These are phyloP conservation scores for Dendrocopos noguchii DNA, from an alignment of 2,113 vertebrate genomes.

Conservation along the genomic window DNA sequence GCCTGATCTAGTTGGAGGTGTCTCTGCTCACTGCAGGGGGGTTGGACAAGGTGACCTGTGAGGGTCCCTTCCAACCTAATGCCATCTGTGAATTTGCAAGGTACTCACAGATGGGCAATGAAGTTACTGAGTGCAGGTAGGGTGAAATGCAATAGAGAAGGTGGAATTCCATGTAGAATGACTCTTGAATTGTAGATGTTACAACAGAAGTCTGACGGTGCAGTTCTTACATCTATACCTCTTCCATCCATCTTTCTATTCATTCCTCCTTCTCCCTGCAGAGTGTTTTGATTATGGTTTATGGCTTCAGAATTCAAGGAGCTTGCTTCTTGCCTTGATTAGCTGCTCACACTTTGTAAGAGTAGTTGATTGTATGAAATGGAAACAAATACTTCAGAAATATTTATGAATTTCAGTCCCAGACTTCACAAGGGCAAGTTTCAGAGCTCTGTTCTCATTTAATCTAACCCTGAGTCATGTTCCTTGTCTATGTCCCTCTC, in stretches of 20 bases:
- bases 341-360: neutral
- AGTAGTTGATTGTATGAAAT: neutral
- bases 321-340: neutral
- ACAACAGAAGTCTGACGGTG: neutral
- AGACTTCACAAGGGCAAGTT: neutral
- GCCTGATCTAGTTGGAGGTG: too few relatives aligned
- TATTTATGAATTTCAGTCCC: conserved; percentile 13
- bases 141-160: neutral
- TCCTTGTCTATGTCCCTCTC: neutral
- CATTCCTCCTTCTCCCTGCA: neutral
- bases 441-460: conserved; percentile 31
- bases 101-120: neutral
- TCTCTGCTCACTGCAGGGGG: too few relatives aligned
- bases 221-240: neutral
- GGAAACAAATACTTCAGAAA: conserved; percentile 40
- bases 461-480: neutral
- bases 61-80: too few relatives aligned
- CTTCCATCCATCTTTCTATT: neutral
- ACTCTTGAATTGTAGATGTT: neutral
- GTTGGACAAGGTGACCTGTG: too few relatives aligned
- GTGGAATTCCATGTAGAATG: neutral
- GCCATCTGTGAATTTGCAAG: neutral
- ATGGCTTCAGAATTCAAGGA: conserved; percentile 7
- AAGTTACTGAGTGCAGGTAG: neutral
- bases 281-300: neutral